phyloP scores from a whole-genome alignment of 2,113 vertebrate genomes.

The Festucalex cinctus region DNA sequence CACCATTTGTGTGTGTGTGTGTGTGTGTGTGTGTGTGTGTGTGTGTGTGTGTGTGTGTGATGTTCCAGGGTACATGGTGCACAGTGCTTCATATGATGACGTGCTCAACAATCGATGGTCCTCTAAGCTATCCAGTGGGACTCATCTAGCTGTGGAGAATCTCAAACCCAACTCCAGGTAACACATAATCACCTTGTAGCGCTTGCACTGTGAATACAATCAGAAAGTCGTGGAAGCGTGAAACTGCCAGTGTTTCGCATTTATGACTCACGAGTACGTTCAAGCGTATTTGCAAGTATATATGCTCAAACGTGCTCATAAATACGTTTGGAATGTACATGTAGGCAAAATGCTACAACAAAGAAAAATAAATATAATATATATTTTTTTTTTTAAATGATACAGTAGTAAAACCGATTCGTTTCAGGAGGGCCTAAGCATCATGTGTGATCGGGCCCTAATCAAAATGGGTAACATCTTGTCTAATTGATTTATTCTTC shows the following conservation, averaged over 20 bases:
- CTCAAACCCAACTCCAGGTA: constrained; percentile 97
- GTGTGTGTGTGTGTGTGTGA: constrained; percentile 4
- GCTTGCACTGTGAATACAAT: neutral
- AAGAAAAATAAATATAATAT: too few relatives aligned
- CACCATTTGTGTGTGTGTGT: neutral
- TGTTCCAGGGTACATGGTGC: constrained; percentile 87
- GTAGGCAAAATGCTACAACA: too few relatives aligned
- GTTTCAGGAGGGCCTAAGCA: neutral
- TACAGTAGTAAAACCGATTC: neutral
- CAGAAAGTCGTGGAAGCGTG: too few relatives aligned
- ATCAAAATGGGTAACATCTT: neutral
- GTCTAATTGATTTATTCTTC: constrained; percentile 9
- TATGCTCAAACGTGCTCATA: too few relatives aligned
- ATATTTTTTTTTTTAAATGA: neutral
- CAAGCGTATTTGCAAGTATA: too few relatives aligned
- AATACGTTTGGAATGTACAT: too few relatives aligned
- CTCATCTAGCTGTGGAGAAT: constrained; percentile 91
- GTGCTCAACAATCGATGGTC: constrained; percentile 95
- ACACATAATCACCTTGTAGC: constrained; percentile 4
- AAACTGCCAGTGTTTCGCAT: too few relatives aligned
- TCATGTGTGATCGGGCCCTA: neutral
- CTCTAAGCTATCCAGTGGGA: constrained; percentile 74
- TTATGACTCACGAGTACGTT: too few relatives aligned
- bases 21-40: neutral
- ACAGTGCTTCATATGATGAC: constrained; percentile 95